Percentiles rank a stretch among this genome's conserved stretches.
phyloP scores from a whole-genome alignment of 2,888 invertebrate genomes.

The Melieria omissa region DNA sequence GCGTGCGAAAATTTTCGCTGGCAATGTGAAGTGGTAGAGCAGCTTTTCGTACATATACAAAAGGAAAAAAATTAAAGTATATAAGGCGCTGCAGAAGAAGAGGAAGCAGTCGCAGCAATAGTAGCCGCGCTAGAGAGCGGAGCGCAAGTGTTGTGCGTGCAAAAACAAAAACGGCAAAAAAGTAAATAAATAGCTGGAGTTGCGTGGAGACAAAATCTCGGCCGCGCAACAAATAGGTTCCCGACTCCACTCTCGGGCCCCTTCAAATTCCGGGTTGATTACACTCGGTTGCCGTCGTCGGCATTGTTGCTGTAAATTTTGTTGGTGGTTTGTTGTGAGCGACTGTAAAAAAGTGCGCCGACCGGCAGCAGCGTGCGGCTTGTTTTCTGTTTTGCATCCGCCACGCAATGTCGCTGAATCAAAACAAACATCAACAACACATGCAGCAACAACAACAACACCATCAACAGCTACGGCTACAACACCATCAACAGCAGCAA shows the following conservation, averaged over 20 bases:
- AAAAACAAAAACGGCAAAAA: too few species aligned
- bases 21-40: constrained; percentile 14
- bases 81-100: constrained; percentile 27
- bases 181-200: too few species aligned
- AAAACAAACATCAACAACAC: constrained; percentile 39
- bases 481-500: constrained; percentile 30
- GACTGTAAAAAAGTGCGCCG: constrained; percentile 8
- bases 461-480: constrained; percentile 28
- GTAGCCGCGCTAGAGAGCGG: constrained; percentile 18
- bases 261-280: too few species aligned
- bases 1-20: constrained; percentile 27
- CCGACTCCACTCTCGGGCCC: too few species aligned
- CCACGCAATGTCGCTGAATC: constrained; percentile 42
- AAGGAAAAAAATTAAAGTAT: constrained; percentile 28
- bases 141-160: background rate
- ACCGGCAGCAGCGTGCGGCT: constrained; percentile 22
- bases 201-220: too few species aligned
- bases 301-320: too few species aligned
- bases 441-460: constrained; percentile 25
- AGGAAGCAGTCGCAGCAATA: constrained; percentile 11
- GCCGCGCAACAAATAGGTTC: too few species aligned
- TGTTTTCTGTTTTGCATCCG: constrained; percentile 21
- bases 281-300: too few species aligned
- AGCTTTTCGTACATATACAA: constrained; percentile 35
- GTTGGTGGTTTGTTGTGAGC: too few species aligned